Base-by-base conservation (phyloP, 2,113 vertebrate genomes). In the Lepus timidus region DNA sequence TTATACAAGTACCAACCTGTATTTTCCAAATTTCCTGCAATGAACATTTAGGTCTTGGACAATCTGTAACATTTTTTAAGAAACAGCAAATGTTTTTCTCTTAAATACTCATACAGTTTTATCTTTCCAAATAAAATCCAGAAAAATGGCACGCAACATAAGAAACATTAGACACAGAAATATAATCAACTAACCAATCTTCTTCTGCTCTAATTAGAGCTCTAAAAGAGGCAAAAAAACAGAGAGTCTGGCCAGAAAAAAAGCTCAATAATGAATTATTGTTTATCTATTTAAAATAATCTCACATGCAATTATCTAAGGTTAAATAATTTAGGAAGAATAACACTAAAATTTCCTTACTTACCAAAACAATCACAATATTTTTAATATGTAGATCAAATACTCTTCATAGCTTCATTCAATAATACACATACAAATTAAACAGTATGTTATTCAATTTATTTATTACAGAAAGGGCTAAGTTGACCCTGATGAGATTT, bases 391-490 rank as follows among this genome's bases (percentile, higher is more conserved):
- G 75, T 76, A 95, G 71, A 90, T 33, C 39, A 94, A 96, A 91
- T 58, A 85, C 14, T 94, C 95, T 82, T 93, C 80, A 87, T 74
- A 92, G 51, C 22, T 94, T 96, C 76, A 96, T 93, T 96, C 84
- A 94, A 76, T 90, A 97, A 96, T 55, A 94, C 67, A 92, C 80
- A 94, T 87, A 95, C 93, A 96, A 97, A 97, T 97, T 97, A 97
- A 97, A 96, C 68, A 96, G 68, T 61, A 92, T 95, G 95, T 95
- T 96, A 93, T 89, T 95, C 93, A 96, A 97, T 97, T 96, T 95
- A 92, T 93, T 92, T 97, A 95, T 97, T 97, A 96, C 52, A 92
- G 49, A 96, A 97, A 95, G 82, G 85, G 92, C 88, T 92, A 97
- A 93, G 88, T 84, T 95, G 90, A 95, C 78, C 93, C 91, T 97